Percentiles rank a stretch among this genome's conserved stretches.
These are phyloP conservation scores for Leucophora obtusa DNA, from an alignment of 2,888 invertebrate species.

Conservation along the genomic window DNA sequence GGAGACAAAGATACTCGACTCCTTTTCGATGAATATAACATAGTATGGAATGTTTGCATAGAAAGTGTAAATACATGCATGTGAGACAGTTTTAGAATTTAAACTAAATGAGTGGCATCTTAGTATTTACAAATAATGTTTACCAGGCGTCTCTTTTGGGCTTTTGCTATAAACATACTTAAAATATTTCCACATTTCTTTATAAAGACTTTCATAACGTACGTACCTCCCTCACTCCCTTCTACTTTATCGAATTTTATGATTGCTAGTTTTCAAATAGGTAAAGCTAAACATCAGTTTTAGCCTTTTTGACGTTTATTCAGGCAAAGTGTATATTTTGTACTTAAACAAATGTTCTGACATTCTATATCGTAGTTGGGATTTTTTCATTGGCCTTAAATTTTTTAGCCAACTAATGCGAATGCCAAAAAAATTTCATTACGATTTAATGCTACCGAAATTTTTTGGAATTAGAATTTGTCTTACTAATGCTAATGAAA, in stretches of 20 bases:
- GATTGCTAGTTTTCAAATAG: conserved; percentile 5
- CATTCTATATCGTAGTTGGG: no score
- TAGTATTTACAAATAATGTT: conserved; percentile 61
- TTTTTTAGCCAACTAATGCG: no score
- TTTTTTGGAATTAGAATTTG: no score
- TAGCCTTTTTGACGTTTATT: conserved; percentile 14
- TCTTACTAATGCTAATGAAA: no score
- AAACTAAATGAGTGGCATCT: conserved; percentile 56
- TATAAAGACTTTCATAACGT: not conserved
- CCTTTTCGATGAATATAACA: conserved; percentile 1
- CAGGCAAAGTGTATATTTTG: not conserved
- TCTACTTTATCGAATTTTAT: not conserved
- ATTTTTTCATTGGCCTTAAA: no score
- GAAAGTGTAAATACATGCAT: not conserved
- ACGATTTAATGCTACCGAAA: no score
- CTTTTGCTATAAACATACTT: conserved; percentile 51
- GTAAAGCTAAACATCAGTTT: conserved; percentile 11
- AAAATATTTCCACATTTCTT: conserved; percentile 51
- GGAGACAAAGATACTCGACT: not conserved
- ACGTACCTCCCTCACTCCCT: not conserved
- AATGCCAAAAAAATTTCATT: no score
- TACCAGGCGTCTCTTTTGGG: conserved; percentile 54
- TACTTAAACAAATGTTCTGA: conserved; percentile 12
- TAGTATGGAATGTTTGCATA: not conserved
- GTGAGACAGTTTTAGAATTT: conserved; percentile 37